Base-by-base conservation (phyloP, 2,113 vertebrate genomes). In the Phoenicopterus ruber region DNA sequence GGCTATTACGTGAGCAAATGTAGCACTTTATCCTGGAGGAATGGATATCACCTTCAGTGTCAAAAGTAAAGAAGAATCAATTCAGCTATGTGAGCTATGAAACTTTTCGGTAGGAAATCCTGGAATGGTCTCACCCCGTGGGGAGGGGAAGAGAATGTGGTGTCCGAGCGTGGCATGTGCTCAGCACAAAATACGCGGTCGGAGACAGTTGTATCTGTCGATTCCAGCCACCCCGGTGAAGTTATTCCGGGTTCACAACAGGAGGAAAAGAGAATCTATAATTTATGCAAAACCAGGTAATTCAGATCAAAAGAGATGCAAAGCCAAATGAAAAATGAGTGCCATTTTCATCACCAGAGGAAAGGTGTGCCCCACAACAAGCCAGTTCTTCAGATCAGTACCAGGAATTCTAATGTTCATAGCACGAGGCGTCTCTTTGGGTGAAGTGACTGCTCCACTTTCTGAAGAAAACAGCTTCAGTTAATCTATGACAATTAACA, bases 1-100 rank as follows among this genome's bases (percentile, higher is more conserved):
- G 93, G 96, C 94, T 96, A 96, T 97, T 97, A 97, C 2, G 62
- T 96, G 96, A 96, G 94, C 94, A 97, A 97, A 97, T 97, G 94
- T 80, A 95, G 93, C 96, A 96, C 96, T 97, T 97, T 94, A 95
- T 95, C 90, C 96, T n/a, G 62, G 87, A 87, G 90, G 90, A 96
- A 81, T 3, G n/a, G 94, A 72, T 94, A 90, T 96, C 94, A 96
- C 96, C 93, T 96, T 90, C n/a, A 4, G 92, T 93, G 96, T 94
- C 96, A 96, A 70, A 96, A 97, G 94, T 15, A 90, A 93, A 93
- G 93, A 88, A 73, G 90, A 96, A 94, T 96, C 94, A 96, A 96
- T 96, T 94, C 87, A 80, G 90, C 85, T 82, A 1, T 85, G 86
- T 13, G 88, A 91, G 93, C 81, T 77, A 19, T 38, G 93, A 55